phyloP scores from a whole-genome alignment of 2,113 vertebrate genomes.

The Gorsachius goisagi region DNA sequence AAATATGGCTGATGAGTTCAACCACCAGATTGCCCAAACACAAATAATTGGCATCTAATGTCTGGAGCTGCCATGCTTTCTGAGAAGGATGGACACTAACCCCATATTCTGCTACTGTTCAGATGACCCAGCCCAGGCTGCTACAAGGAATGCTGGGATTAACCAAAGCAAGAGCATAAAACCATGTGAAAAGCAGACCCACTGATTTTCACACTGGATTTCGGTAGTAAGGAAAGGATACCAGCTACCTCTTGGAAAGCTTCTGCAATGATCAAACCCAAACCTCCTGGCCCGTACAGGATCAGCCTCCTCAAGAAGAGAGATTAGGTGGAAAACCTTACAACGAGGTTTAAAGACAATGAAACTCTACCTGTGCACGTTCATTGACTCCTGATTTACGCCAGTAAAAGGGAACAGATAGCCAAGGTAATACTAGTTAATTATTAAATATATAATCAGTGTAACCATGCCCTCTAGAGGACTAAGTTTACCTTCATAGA shows the following conservation, averaged over 20 bases:
- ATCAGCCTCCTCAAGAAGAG: not conserved
- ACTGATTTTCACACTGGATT: not conserved
- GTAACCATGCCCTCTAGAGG: slow-evolving; percentile 69
- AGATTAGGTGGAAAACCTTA: not conserved
- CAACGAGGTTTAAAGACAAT: not conserved
- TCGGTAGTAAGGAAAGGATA: not conserved
- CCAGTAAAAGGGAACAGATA: not conserved
- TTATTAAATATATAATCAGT: slow-evolving; percentile 66
- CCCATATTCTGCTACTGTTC: not conserved
- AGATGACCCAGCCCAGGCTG: not conserved
- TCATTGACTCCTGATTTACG: not conserved
- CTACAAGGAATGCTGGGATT: not conserved
- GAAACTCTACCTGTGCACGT: not conserved
- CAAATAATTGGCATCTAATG: not conserved
- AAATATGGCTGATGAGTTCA: not conserved
- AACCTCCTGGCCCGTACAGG: not conserved
- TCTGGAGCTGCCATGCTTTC: not conserved
- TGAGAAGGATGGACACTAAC: not conserved
- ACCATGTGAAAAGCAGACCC: not conserved
- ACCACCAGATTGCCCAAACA: not conserved
- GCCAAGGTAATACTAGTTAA: slow-evolving; percentile 18
- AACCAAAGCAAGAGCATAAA: not conserved
- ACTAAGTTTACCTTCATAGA: slow-evolving; percentile 43
- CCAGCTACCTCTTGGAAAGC: not conserved
- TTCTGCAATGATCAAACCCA: not conserved